Conservation (phyloP, 2,113 vertebrate genomes). For the Pica pica region DNA sequence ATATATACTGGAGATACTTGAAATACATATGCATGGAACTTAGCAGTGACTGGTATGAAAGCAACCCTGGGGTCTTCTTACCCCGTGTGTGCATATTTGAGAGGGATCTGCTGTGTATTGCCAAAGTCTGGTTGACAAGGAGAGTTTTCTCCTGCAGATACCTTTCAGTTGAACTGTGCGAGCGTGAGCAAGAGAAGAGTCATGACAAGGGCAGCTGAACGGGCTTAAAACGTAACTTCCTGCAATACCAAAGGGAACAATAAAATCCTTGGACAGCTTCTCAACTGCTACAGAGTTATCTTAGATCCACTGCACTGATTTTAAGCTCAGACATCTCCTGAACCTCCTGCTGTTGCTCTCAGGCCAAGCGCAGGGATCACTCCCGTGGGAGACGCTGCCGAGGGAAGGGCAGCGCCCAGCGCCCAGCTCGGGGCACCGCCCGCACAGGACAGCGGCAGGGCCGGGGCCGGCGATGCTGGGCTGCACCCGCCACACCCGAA, state of each 20-base stretch:
- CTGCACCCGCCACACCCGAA: rapidly evolving
- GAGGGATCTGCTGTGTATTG: background rate
- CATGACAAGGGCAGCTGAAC: rapidly evolving
- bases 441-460: rapidly evolving
- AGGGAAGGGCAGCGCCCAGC: background rate
- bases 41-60: background rate
- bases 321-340: rapidly evolving
- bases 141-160: background rate
- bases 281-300: background rate
- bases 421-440: background rate
- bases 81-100: rapidly evolving
- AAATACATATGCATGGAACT: background rate
- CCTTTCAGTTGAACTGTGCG: background rate
- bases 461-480: rapidly evolving
- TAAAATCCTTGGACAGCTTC: background rate
- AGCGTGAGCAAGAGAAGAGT: background rate
- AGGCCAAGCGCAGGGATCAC: rapidly evolving
- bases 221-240: background rate
- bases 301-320: background rate
- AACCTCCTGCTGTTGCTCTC: background rate
- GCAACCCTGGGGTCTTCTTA: background rate
- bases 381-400: rapidly evolving
- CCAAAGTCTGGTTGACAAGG: background rate
- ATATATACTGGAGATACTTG: rapidly evolving
- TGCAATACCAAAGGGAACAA: background rate